Conservation (phyloP, 2,113 vertebrate genomes). For the Malaclemys terrapin region DNA sequence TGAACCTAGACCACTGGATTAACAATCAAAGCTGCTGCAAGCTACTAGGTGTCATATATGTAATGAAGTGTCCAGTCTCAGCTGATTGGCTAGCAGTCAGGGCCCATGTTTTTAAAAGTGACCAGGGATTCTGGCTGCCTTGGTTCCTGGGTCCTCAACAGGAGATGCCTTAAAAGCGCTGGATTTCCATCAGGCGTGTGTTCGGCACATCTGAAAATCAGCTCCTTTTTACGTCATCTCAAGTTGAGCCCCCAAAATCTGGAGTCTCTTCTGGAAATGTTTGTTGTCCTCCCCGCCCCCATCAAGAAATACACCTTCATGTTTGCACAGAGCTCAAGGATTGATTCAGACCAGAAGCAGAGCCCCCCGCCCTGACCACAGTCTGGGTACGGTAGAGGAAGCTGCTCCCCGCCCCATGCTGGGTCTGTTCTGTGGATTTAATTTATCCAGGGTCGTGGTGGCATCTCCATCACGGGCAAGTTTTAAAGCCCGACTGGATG, state of each 20-base stretch:
- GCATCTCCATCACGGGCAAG: background rate
- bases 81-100: background rate
- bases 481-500: background rate
- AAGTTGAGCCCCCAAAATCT: background rate
- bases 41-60: background rate
- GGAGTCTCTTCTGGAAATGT: background rate
- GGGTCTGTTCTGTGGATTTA: background rate
- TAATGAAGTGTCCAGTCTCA: background rate
- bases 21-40: background rate
- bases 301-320: background rate
- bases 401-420: too few species aligned
- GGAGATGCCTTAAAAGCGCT: background rate
- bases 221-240: background rate
- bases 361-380: background rate
- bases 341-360: too few species aligned
- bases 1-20: background rate
- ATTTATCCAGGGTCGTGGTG: background rate
- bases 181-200: background rate
- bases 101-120: background rate
- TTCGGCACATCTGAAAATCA: background rate
- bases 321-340: background rate
- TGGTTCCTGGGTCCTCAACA: background rate
- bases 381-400: background rate
- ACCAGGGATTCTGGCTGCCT: background rate
- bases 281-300: background rate